Conservation (phyloP, 2,888 invertebrate species). For the Ephialtes manifestator region DNA sequence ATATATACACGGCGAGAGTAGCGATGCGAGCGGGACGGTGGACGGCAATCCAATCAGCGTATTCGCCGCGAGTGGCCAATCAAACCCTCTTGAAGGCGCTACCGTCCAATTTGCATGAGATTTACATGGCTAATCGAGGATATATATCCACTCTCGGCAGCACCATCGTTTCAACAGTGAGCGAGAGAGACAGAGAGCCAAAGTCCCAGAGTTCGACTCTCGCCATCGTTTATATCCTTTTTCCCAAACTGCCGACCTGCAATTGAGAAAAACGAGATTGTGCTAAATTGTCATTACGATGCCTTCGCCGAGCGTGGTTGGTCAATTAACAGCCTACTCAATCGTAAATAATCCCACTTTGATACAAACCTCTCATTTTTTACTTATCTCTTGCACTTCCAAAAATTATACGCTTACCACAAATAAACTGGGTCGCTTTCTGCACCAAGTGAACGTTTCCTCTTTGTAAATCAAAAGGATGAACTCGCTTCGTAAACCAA, state of each 20-base stretch:
- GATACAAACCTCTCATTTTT: background rate
- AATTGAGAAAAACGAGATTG: constrained; percentile 17
- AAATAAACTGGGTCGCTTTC: too few species aligned
- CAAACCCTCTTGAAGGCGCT: constrained; percentile 80
- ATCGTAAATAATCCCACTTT: constrained; percentile 14
- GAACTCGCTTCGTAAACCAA: too few species aligned
- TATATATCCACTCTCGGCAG: constrained; percentile 35
- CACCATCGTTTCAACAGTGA: constrained; percentile 7
- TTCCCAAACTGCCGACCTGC: constrained; percentile 28
- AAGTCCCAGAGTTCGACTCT: constrained; percentile 10
- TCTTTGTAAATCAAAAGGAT: too few species aligned
- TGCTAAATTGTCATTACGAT: constrained; percentile 32
- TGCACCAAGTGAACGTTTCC: too few species aligned
- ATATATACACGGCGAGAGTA: constrained; percentile 31
- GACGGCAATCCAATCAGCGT: constrained; percentile 81
- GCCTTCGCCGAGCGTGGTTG: background rate
- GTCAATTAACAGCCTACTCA: constrained; percentile 13
- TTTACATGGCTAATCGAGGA: constrained; percentile 79
- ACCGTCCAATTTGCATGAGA: constrained; percentile 82
- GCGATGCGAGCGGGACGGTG: constrained; percentile 51
- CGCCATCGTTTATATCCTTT: constrained; percentile 45
- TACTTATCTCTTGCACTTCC: background rate
- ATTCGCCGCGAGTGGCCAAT: constrained; percentile 80
- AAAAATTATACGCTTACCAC: background rate
- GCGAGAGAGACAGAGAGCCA: background rate